Conservation (phyloP, 2,113 vertebrate genomes). For the Hemibagrus wyckioides region DNA sequence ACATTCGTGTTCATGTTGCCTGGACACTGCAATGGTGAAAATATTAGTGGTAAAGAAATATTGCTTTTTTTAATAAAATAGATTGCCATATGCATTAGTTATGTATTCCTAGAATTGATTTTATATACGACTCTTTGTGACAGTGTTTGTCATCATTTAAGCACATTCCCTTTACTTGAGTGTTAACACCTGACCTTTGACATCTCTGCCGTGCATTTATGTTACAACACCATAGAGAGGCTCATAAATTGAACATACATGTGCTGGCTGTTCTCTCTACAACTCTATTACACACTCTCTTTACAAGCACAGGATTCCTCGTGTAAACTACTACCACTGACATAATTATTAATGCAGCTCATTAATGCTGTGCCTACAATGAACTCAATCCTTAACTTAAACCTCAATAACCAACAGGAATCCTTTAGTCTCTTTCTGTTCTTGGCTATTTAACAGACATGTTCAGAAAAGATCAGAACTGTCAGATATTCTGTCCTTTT, state of each 20-base stretch:
- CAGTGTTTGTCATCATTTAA: constrained; percentile 68
- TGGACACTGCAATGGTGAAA: not conserved
- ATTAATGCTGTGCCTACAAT: not conserved
- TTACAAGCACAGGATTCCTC: too few relatives aligned
- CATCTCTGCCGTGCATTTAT: constrained; percentile 60
- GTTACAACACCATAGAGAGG: constrained; percentile 62
- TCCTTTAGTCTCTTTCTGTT: not conserved
- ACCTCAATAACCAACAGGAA: not conserved
- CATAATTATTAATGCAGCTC: not conserved
- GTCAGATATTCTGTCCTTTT: not conserved
- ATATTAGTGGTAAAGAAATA: not conserved
- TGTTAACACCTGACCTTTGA: constrained; percentile 67
- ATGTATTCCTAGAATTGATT: not conserved
- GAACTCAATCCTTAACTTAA: not conserved
- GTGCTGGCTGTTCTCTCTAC: not conserved
- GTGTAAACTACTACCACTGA: too few relatives aligned
- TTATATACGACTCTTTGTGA: not conserved
- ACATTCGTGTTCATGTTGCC: not conserved
- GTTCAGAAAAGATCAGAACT: too few relatives aligned
- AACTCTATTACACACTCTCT: not conserved
- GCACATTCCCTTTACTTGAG: constrained; percentile 66
- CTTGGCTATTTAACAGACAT: not conserved
- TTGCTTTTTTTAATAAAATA: not conserved
- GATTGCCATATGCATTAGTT: not conserved
- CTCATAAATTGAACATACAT: constrained; percentile 66